Conservation (phyloP, 2,888 invertebrate species). For the Fragum whitleyi region DNA sequence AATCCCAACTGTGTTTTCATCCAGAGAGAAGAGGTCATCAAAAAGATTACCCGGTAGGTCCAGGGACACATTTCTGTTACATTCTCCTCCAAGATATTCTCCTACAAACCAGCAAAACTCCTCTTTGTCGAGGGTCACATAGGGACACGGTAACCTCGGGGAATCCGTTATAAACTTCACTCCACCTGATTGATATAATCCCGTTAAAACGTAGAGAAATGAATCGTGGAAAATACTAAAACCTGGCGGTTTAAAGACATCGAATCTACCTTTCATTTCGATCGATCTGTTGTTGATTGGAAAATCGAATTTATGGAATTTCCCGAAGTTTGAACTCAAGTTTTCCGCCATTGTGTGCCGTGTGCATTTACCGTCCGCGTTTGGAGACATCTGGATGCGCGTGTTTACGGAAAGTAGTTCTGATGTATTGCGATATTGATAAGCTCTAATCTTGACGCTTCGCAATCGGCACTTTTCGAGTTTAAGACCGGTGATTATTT, state of each 20-base stretch:
- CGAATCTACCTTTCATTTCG: background rate
- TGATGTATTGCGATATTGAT: background rate
- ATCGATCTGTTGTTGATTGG: background rate
- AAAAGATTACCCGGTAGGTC: background rate
- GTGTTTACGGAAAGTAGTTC: background rate
- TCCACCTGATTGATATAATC: background rate
- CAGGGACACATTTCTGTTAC: background rate
- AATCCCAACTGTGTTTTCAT: background rate
- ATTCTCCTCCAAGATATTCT: background rate
- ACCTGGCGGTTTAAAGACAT: background rate
- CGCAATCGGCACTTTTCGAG: background rate
- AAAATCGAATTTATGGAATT: background rate
- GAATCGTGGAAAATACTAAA: background rate
- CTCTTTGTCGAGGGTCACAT: background rate
- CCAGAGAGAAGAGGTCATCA: background rate
- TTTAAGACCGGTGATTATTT: background rate
- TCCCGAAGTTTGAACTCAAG: background rate
- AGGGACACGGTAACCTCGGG: background rate
- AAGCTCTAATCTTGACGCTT: background rate
- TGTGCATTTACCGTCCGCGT: background rate
- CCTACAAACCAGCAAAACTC: background rate
- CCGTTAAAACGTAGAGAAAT: background rate
- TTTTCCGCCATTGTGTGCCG: background rate
- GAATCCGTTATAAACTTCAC: background rate
- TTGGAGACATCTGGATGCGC: background rate